Conservation (phyloP, 2,113 vertebrate species). For the Brienomyrus longianalis region DNA sequence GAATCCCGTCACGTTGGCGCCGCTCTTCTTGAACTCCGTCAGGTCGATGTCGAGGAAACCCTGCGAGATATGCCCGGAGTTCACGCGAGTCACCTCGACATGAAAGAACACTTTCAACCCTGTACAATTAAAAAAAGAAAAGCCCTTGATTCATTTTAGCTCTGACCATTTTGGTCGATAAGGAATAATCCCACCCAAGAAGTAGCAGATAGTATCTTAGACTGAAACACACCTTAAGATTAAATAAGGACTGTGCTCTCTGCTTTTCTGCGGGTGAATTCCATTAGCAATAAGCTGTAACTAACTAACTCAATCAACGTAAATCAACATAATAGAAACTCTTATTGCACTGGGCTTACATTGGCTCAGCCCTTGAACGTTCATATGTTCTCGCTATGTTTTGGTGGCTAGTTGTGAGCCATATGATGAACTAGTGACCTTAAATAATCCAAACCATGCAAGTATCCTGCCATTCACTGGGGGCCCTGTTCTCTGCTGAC, state of each 20-base stretch:
- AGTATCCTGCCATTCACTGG: background rate
- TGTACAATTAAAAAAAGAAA: background rate
- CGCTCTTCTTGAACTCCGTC: conserved; percentile 80
- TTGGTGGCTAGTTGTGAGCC: background rate
- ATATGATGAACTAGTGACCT: background rate
- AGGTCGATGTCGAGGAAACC: conserved; percentile 92
- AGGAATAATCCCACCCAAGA: background rate
- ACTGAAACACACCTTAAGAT: background rate
- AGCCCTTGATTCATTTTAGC: background rate
- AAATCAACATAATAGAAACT: background rate
- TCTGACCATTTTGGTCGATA: background rate
- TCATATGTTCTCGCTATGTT: background rate
- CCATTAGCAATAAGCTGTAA: background rate
- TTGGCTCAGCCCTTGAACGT: background rate
- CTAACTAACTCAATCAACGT: background rate
- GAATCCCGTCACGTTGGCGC: conserved; percentile 89
- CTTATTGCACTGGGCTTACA: background rate
- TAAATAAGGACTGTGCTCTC: background rate
- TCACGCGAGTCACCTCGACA: background rate
- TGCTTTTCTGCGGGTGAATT: background rate
- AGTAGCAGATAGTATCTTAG: background rate
- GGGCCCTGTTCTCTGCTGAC: background rate
- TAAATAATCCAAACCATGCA: background rate
- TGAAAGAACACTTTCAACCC: background rate
- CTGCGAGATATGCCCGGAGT: conserved; percentile 46